phyloP scores from a whole-genome alignment of 2,888 invertebrate species.

The Pardosa pseudoannulata region DNA sequence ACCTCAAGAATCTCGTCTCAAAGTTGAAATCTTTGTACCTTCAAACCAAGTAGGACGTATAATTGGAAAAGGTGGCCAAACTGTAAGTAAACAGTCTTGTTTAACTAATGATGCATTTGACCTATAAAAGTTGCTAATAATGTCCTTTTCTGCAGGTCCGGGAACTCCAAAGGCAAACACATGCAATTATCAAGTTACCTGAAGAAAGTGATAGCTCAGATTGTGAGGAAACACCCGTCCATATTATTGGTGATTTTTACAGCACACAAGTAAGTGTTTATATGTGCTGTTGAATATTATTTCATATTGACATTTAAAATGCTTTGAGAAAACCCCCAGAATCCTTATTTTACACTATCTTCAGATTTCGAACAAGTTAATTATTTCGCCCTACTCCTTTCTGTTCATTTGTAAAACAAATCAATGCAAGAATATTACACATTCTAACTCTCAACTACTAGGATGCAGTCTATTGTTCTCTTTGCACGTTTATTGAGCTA shows the following conservation, averaged over 20 bases:
- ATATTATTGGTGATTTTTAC: constrained; percentile 96
- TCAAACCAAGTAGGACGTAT: constrained; percentile 90
- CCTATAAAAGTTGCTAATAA: not conserved
- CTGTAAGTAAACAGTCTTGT: constrained; percentile 79
- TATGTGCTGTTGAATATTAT: no score
- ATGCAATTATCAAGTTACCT: constrained; percentile 94
- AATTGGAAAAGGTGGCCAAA: constrained; percentile 97
- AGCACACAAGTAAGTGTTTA: constrained; percentile 77
- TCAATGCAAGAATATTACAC: no score
- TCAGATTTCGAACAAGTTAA: no score
- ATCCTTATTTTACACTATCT: no score
- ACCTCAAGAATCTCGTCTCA: constrained; percentile 73
- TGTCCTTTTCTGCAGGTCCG: constrained; percentile 78
- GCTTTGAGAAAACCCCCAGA: no score
- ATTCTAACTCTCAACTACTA: no score
- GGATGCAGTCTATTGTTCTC: no score
- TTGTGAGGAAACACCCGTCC: constrained; percentile 94
- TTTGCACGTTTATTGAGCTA: no score
- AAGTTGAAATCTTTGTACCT: constrained; percentile 74
- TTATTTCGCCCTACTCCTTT: no score
- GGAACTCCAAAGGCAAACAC: constrained; percentile 96
- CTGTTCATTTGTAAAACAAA: no score
- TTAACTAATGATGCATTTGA: not conserved
- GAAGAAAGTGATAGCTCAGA: constrained; percentile 77
- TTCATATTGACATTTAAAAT: no score